phyloP scores from a whole-genome alignment of 35 echinoderm and acorn worm species.

The Ptychodera flava region DNA sequence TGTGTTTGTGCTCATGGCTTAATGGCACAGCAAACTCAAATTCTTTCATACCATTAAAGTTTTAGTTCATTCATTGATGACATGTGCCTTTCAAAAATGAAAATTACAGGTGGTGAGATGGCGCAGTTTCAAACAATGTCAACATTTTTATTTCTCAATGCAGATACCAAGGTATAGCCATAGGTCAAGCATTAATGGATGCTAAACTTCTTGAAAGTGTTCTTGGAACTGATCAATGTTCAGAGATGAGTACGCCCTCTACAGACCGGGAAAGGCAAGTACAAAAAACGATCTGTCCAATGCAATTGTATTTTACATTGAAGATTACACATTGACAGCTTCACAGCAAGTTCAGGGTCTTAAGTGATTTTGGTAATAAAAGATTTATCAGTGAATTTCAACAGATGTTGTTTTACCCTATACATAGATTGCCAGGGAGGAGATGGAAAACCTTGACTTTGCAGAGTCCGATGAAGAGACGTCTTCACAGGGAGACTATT shows the following conservation, averaged over 20 bases:
- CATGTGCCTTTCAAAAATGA: no score
- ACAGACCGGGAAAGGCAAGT: slow-evolving; percentile 59
- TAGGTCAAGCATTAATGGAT: slow-evolving; percentile 80
- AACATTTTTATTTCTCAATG: no score
- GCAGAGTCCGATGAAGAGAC: slow-evolving; percentile 28
- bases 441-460: background rate
- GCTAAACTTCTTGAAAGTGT: slow-evolving; percentile 78
- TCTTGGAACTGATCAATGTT: slow-evolving; percentile 47
- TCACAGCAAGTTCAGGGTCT: background rate
- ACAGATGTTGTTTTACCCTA: background rate
- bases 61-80: no score
- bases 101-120: no score
- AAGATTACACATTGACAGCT: background rate
- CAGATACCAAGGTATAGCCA: slow-evolving; percentile 79
- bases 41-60: no score
- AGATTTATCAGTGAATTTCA: background rate
- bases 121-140: no score
- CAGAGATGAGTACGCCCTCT: slow-evolving; percentile 67
- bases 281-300: background rate
- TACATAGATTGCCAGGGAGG: background rate
- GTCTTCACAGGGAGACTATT: slow-evolving; percentile 28
- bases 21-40: no score
- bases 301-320: no score
- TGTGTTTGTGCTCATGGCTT: no score
- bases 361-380: background rate